Conservation (phyloP, 2,113 vertebrate species). For the Paracanthobrama guichenoti region DNA sequence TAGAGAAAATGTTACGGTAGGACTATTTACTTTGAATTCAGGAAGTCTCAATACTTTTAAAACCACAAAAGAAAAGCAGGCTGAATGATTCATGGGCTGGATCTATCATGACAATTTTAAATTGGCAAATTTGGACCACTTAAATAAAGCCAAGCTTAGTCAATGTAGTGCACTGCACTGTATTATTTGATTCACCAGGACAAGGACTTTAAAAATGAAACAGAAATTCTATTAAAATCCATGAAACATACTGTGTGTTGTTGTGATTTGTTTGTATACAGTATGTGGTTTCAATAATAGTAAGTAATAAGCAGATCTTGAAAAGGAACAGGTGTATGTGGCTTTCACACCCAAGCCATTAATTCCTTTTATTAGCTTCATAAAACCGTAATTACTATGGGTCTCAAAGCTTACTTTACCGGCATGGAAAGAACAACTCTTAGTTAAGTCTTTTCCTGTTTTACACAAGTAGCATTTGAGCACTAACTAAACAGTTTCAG, state of each 20-base stretch:
- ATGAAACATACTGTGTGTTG: not conserved
- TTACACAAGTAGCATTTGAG: conserved; percentile 30
- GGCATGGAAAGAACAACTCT: conserved; percentile 34
- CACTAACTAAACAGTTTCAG: conserved; percentile 39
- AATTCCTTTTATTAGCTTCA: conserved; percentile 59
- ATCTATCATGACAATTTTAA: not conserved
- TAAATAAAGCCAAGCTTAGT: not conserved
- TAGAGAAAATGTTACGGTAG: not conserved
- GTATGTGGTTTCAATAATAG: conserved; percentile 39
- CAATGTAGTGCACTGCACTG: not conserved
- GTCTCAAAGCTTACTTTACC: conserved; percentile 43
- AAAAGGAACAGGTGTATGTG: conserved; percentile 52
- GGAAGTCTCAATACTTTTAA: not conserved
- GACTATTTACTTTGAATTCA: not conserved
- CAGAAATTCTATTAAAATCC: conserved; percentile 12
- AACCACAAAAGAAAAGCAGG: not conserved
- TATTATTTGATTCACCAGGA: not conserved
- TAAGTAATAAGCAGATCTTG: conserved; percentile 36
- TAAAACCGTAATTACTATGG: conserved; percentile 58
- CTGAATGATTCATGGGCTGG: conserved; percentile 15
- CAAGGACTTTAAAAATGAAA: not conserved
- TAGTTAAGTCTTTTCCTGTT: conserved; percentile 32
- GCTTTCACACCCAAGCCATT: conserved; percentile 57
- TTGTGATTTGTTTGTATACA: conserved; percentile 20
- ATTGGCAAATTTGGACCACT: not conserved